Evolutionary conservation across 1,140 invertebrate species (phyloP).

Genomic region (Drosophila lini): DNA sequence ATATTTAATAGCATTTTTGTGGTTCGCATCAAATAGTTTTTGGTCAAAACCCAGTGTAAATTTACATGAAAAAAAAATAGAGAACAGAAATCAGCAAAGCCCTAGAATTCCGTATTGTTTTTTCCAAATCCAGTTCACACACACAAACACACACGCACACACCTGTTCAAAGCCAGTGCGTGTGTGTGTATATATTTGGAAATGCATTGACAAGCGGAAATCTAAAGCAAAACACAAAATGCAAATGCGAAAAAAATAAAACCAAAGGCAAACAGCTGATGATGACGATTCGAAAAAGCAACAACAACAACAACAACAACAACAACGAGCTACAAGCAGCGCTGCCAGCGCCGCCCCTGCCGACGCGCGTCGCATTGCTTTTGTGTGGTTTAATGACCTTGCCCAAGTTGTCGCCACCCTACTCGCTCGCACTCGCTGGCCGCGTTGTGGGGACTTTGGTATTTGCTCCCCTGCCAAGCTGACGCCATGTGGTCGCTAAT

Average conservation of each 20-base stretch:
- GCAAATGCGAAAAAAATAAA: conserved; percentile 47
- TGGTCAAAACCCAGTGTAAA: not conserved
- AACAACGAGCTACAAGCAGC: conserved; percentile 49
- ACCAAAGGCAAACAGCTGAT: conserved; percentile 25
- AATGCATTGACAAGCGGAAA: conserved; percentile 76
- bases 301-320: conserved; percentile 25
- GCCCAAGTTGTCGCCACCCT: conserved; percentile 64
- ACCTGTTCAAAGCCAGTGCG: conserved; percentile 6
- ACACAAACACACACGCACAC: not conserved
- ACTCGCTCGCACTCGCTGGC: conserved; percentile 37
- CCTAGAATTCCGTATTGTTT: conserved; percentile 25
- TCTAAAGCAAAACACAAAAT: conserved; percentile 65
- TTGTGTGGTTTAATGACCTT: conserved; percentile 81
- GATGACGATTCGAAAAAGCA: conserved; percentile 28
- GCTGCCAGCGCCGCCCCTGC: conserved; percentile 13
- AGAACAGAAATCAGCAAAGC: conserved; percentile 25
- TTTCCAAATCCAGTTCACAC: conserved; percentile 36
- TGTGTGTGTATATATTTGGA: conserved; percentile 32
- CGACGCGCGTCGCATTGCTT: conserved; percentile 26
- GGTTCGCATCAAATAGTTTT: not conserved
- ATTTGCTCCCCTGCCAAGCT: conserved; percentile 72
- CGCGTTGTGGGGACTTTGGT: conserved; percentile 11
- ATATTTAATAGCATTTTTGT: conserved; percentile 1
- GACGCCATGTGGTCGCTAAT: conserved; percentile 65
- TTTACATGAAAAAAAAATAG: conserved; percentile 10